Base-by-base conservation (phyloP, 2,113 vertebrate genomes). In the Bujurquina vittata region DNA sequence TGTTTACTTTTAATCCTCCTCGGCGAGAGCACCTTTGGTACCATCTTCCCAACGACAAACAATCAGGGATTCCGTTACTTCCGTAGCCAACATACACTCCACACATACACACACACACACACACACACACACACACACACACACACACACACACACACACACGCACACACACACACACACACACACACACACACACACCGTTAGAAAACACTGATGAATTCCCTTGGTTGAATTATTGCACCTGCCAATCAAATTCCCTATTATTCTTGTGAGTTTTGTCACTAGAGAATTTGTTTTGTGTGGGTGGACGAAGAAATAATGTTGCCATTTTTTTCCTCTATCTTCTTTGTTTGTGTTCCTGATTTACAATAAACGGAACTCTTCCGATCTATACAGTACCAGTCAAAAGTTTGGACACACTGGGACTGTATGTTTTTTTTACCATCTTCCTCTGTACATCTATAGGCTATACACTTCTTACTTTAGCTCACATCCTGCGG, bases 231-330 rank as follows among this genome's bases (percentile, higher is more conserved):
- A 91, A 88, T 91, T 91, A 92, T 92, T 93, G 75, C 84, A 89
- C 75, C 89, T 92, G 93, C 73, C 93, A 92, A 89, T 93, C 92
- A 94, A 89, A 77, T 49, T 29, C 46, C 52, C 73, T 69, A 69
- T 85, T 83, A 88, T 90, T 78, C 75, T 67, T 82, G 33, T 31
- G 31, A 76, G 79, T 89, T 90, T 89, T 73, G 77, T 81, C 81
- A 75, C 79, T 7, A 17, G 40, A 83, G 84, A 63, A 81, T 89
- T 76, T 79, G 49, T 79, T 87, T 83, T 82, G 74, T 81, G 88
- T 81, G 83, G 87, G 86, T 26, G 79, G 86, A 87, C 31, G 37
- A 89, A 86, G 73, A 69, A 82, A 69, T 83, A 63, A 79, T 79
- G 26, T 40, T 74, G 35, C 49, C 11, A 29, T 82, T 85, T 75